Evolutionary conservation across 2,888 invertebrate species (phyloP), one percentile per base, ranked within the genome.

Genomic region (Ophioninae sp.): DNA sequence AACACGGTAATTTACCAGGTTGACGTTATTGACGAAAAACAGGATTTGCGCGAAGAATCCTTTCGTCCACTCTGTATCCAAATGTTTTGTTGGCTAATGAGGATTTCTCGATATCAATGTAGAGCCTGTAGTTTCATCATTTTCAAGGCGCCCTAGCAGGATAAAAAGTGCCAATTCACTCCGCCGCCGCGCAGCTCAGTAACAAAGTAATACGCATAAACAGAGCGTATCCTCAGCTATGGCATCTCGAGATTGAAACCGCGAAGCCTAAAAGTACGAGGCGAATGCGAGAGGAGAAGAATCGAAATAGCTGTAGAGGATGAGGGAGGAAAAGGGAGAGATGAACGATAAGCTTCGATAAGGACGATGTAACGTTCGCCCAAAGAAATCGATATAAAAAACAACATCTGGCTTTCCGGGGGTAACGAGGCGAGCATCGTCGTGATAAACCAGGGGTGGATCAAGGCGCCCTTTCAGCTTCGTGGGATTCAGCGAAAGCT

Each of bases 381-480:
- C 70, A 79, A 61, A 79, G 81, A 86, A 86, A 85, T 87, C 84
- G 86, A 84, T 86, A 85, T 84, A 83, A 84, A 85, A 30, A 76
- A 81, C 77, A 81, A 73, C 84, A 79, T 83, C 81, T 81, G 82
- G 77, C 72, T 74, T 84, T 82, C 70, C 76, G 80, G 78, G 86
- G 74, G 84, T 85, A 87, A 86, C 86, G 85, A 86, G 84, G 82
- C 82, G 86, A 85, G 86, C 82, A 82, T 85, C 84, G 72, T 83
- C 86, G 83, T 81, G 81, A 84, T 83, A 81, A 73, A 81, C 80
- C 78, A 69, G 69, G 84, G 85, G 73, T 81, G 81, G 81, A 73
- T 79, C 79, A 79, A 79, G 62, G 69, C 69, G 39, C 72, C 39
- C 70, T 67, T 39, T 50, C 67, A 56, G 74, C 76, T 68, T 23